These are phyloP conservation scores for Tenrec ecaudatus DNA, from an alignment of 2,113 vertebrate genomes.

Conservation along the genomic window DNA sequence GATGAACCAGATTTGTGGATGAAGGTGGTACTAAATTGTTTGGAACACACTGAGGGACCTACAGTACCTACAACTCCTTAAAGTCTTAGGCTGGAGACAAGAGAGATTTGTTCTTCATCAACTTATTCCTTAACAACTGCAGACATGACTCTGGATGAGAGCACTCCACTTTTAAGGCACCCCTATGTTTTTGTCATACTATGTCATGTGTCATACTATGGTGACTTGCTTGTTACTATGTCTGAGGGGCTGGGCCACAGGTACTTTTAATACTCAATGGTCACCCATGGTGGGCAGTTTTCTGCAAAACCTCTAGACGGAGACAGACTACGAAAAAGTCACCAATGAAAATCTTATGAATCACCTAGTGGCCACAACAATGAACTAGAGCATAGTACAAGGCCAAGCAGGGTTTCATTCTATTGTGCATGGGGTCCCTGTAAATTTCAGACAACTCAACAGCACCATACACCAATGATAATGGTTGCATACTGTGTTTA, in stretches of 20 bases:
- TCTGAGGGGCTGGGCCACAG: neutral
- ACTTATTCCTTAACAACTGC: neutral
- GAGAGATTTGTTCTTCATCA: neutral
- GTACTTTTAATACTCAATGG: neutral
- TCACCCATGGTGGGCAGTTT: neutral
- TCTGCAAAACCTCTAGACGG: neutral
- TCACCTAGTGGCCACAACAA: neutral
- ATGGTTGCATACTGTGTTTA: neutral
- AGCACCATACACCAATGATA: neutral
- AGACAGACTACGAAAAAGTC: neutral
- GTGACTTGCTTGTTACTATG: neutral
- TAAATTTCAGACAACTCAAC: neutral
- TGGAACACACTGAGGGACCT: neutral
- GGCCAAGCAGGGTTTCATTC: neutral
- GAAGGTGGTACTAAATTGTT: neutral
- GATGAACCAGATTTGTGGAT: neutral
- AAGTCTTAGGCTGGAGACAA: neutral
- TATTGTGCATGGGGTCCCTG: neutral
- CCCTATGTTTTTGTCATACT: neutral
- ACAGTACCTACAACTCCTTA: neutral
- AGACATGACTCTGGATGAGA: neutral
- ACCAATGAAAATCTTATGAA: neutral
- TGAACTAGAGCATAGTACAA: neutral
- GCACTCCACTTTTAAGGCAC: neutral
- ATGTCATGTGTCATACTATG: neutral